phyloP scores from a whole-genome alignment of 2,797 vertebrate genomes.

The Tarsius wallacei region DNA sequence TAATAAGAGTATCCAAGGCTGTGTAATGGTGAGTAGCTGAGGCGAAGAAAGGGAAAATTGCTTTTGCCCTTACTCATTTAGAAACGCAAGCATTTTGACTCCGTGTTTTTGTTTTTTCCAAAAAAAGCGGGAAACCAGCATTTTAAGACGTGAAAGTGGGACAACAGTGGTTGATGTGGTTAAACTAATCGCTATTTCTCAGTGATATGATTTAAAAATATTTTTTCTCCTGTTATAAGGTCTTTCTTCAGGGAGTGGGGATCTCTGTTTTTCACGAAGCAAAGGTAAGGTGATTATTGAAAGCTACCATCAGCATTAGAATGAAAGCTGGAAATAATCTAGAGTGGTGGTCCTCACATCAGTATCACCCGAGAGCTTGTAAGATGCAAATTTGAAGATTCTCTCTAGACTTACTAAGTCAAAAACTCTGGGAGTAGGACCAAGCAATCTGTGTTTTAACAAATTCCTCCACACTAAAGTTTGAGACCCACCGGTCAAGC shows the following conservation, averaged over 20 bases:
- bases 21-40: background rate
- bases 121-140: background rate
- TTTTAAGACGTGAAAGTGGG: background rate
- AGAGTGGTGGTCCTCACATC: background rate
- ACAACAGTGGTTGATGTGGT: background rate
- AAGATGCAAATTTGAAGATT: background rate
- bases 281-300: slow-evolving; percentile 14
- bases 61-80: background rate
- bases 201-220: background rate
- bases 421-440: background rate
- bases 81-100: background rate
- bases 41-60: background rate
- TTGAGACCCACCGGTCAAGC: background rate
- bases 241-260: background rate
- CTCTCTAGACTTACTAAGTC: background rate
- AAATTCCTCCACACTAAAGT: background rate
- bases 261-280: background rate
- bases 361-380: background rate
- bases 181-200: slow-evolving; percentile 27
- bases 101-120: background rate
- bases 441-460: background rate
- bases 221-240: slow-evolving; percentile 20
- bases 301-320: background rate
- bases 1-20: background rate
- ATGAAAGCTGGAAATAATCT: slow-evolving; percentile 19